A percentile compares a stretch with the other conserved stretches of the same genome.
These are phyloP conservation scores for Luperina nickerlii DNA, from an alignment of 2,888 invertebrate species.

Conservation along the genomic window DNA sequence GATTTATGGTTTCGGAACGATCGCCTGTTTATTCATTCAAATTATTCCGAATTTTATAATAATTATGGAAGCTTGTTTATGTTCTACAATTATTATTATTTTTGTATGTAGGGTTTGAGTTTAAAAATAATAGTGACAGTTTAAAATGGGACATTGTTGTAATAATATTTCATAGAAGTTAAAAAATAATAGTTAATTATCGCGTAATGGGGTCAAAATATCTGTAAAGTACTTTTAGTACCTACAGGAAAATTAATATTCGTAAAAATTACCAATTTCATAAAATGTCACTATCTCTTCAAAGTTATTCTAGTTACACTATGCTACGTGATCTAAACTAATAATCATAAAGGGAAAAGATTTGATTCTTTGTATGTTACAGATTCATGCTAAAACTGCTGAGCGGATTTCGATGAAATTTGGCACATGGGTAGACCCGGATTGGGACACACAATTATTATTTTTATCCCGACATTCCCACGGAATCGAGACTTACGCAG, in stretches of 20 bases:
- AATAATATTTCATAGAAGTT: background rate
- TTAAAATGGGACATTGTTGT: slow-evolving; percentile 10
- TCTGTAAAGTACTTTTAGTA: too few relatives aligned
- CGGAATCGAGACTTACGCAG: background rate
- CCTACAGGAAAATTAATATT: too few relatives aligned
- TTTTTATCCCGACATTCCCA: background rate
- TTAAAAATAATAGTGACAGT: slow-evolving; percentile 5
- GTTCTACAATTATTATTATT: too few relatives aligned
- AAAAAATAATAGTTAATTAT: background rate
- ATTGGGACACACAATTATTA: background rate
- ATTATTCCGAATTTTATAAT: slow-evolving; percentile 47
- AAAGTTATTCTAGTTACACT: too few relatives aligned
- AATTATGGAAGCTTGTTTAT: slow-evolving; percentile 35
- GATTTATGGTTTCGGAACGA: slow-evolving; percentile 59
- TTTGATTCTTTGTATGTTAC: background rate
- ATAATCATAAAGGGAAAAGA: background rate
- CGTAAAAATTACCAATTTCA: too few relatives aligned
- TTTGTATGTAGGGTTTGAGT: slow-evolving; percentile 24
- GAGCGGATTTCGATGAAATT: background rate
- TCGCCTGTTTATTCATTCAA: slow-evolving; percentile 52
- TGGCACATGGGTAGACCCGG: background rate
- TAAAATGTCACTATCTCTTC: too few relatives aligned
- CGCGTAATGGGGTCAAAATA: background rate
- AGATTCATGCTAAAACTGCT: background rate
- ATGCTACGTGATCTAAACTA: too few relatives aligned